Evolutionary conservation across 1,140 invertebrate genomes (phyloP), one percentile per base, ranked within the genome.

Genomic region (Dufourea novaeangliae): DNA sequence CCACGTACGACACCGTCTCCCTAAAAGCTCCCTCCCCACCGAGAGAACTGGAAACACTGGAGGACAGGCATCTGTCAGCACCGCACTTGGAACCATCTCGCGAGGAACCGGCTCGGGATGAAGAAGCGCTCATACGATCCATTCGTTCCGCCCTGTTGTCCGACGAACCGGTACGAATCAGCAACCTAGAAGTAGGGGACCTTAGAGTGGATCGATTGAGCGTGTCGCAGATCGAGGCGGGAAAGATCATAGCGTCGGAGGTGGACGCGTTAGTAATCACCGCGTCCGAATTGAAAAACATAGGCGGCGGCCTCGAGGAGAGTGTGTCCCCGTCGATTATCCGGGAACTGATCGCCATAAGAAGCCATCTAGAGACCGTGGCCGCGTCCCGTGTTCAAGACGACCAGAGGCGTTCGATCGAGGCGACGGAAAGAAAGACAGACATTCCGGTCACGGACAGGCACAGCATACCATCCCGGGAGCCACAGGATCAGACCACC

Each of bases 211-310:
- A 96, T 39, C 93, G 95, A 77, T 83, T 97, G 34, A 96, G 94
- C 82, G 96, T 97, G 8, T 95, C 95, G 34, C 95, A 96, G 82
- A 88, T 97, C 25, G 94, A 96, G 87, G 96, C 96, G 0, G 94
- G 94, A 50, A 96, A 96, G 88, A 96, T 97, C 63, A 92, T 95
- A 22, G 96, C 96, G 0, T 97, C 96, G 1, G 96, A 97, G 88
- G 94, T 97, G 46, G 96, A 97, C 87, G 94, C 95, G 2, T 93
- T 94, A 50, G 94, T 95, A 6, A 93, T 97, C 78, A 94, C 94
- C 52, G 94, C 95, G 0, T 92, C 94, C n/a, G 95, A 96, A 90
- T 93, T 95, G 84, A 86, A 78, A 6, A 88, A 80, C 25, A 73
- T 71, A n/a, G 74, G 61, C 8, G 80, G 72, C 2, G 67, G 80